Conservation (phyloP, 2,113 vertebrate species). For the Corythaeola cristata region DNA sequence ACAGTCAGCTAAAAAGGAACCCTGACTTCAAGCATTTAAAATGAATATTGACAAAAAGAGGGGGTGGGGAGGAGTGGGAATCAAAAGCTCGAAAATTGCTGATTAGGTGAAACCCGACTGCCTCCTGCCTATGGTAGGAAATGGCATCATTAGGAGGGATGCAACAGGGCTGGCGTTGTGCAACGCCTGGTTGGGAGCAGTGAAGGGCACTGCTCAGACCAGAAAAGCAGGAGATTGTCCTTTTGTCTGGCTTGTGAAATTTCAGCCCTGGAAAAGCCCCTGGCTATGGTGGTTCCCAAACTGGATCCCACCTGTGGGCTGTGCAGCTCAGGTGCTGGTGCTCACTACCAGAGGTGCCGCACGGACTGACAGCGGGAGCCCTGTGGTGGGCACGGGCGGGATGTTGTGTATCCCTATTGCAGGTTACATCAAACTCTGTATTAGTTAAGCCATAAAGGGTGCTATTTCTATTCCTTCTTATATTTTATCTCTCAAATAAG, state of each 20-base stretch:
- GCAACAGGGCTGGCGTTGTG: constrained; percentile 52
- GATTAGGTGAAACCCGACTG: constrained; percentile 63
- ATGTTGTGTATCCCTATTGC: not conserved
- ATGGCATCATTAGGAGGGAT: constrained; percentile 74
- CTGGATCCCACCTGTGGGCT: not conserved
- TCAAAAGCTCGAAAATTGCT: constrained; percentile 73
- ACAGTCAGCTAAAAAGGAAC: constrained; percentile 76
- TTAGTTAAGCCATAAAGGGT: accelerated
- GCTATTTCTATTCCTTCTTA: not conserved
- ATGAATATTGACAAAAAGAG: constrained; percentile 77
- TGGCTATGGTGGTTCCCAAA: not conserved
- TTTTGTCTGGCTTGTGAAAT: not conserved
- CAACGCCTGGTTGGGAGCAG: not conserved
- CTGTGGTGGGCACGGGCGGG: not conserved
- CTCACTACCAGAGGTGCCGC: accelerated
- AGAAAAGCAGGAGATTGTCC: not conserved
- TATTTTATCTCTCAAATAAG: not conserved
- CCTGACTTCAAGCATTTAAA: constrained; percentile 76
- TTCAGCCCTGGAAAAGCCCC: not conserved
- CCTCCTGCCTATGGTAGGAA: constrained; percentile 58
- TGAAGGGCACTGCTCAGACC: not conserved
- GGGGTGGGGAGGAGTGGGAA: constrained; percentile 29
- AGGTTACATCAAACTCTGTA: not conserved
- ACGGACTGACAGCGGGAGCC: not conserved
- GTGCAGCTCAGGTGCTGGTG: too few relatives aligned